Conservation (phyloP, 2,113 vertebrate genomes). For the Zonotrichia leucophrys region DNA sequence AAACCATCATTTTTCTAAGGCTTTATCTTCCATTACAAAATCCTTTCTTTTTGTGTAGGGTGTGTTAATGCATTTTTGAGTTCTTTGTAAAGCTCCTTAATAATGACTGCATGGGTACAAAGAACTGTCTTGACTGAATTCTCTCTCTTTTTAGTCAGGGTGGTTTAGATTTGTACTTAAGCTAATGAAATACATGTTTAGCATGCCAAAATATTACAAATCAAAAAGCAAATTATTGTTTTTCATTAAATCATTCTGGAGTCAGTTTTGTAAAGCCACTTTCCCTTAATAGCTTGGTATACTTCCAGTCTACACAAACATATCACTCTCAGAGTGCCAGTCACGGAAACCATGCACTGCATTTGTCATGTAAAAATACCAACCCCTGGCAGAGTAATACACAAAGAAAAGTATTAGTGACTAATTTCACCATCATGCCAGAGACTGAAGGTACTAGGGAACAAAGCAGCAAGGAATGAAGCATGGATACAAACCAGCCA, state of each 20-base stretch:
- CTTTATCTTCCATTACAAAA: background rate
- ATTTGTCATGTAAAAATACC: background rate
- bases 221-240: conserved; percentile 13
- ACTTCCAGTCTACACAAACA: background rate
- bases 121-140: background rate
- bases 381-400: background rate
- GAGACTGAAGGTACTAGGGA: background rate
- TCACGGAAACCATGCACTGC: background rate
- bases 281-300: background rate
- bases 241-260: conserved; percentile 22
- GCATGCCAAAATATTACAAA: background rate
- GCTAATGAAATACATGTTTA: background rate
- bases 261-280: conserved; percentile 19
- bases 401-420: background rate
- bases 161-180: background rate
- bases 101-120: background rate
- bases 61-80: background rate
- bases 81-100: background rate
- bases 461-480: background rate
- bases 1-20: background rate
- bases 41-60: background rate
- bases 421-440: background rate
- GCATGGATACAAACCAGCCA: background rate
- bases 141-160: background rate
- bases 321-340: background rate